phyloP scores from a whole-genome alignment of 2,888 invertebrate genomes.

The Erynnis tages region DNA sequence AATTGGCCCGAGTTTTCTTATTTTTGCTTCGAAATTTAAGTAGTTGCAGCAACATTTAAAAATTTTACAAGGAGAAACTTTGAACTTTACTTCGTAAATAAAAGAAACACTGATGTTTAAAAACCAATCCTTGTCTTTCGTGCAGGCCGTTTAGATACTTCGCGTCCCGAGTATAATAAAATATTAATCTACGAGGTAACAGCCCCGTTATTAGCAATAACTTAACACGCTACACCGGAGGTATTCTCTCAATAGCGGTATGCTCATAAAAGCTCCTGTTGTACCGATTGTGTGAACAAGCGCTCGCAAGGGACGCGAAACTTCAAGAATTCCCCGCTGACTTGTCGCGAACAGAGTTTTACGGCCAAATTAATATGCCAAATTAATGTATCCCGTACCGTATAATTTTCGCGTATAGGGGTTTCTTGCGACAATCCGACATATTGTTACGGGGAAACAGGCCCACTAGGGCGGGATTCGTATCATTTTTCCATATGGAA shows the following conservation, averaged over 20 bases:
- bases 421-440: slow-evolving; percentile 67
- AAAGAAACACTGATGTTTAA: too few species aligned
- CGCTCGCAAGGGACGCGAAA: slow-evolving; percentile 74
- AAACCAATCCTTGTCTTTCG: too few species aligned
- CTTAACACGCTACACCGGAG: slow-evolving; percentile 50
- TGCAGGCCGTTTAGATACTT: not conserved
- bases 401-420: slow-evolving; percentile 76
- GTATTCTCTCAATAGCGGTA: slow-evolving; percentile 61
- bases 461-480: slow-evolving; percentile 55
- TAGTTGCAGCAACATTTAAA: too few species aligned
- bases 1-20: not conserved
- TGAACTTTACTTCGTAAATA: too few species aligned
- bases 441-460: slow-evolving; percentile 37
- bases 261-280: slow-evolving; percentile 58
- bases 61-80: too few species aligned
- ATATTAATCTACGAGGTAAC: slow-evolving; percentile 21
- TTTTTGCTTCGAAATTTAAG: too few species aligned
- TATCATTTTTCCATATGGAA: slow-evolving; percentile 81
- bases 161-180: slow-evolving; percentile 4
- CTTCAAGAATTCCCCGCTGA: slow-evolving; percentile 70
- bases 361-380: slow-evolving; percentile 83
- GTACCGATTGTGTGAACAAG: slow-evolving; percentile 74
- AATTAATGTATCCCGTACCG: slow-evolving; percentile 79
- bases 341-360: slow-evolving; percentile 81
- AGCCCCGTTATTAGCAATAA: slow-evolving; percentile 61